Evolutionary conservation across 2,888 invertebrate genomes (phyloP).

Genomic region (Lycaena phlaeas): DNA sequence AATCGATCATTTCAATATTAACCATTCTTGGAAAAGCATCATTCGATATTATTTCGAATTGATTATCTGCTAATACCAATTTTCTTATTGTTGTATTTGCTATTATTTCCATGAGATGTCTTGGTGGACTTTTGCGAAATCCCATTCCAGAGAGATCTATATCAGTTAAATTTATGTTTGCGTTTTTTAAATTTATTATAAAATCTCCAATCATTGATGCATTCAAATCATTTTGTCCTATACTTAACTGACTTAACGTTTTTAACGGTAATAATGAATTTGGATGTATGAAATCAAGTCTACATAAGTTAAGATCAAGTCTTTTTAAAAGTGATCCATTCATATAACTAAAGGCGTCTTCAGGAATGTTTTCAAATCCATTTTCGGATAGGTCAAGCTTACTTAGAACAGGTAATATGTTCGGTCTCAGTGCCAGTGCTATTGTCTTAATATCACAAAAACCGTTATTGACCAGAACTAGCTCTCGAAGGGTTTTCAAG

Average conservation of each 20-base stretch:
- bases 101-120: slow-evolving; percentile 55
- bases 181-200: slow-evolving; percentile 38
- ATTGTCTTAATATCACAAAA: slow-evolving; percentile 56
- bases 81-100: slow-evolving; percentile 62
- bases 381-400: slow-evolving; percentile 70
- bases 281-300: slow-evolving; percentile 66
- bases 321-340: slow-evolving; percentile 47
- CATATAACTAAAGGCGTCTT: slow-evolving; percentile 60
- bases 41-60: slow-evolving; percentile 66
- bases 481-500: slow-evolving; percentile 53
- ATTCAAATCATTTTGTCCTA: slow-evolving; percentile 71
- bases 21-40: slow-evolving; percentile 70
- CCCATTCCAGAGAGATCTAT: slow-evolving; percentile 69
- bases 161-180: slow-evolving; percentile 46
- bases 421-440: slow-evolving; percentile 49
- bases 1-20: slow-evolving; percentile 67
- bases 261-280: slow-evolving; percentile 56
- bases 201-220: slow-evolving; percentile 49
- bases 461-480: slow-evolving; percentile 71
- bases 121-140: slow-evolving; percentile 64
- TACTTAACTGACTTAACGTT: slow-evolving; percentile 49
- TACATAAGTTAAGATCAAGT: slow-evolving; percentile 65
- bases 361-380: slow-evolving; percentile 49
- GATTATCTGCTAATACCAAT: slow-evolving; percentile 65
- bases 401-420: slow-evolving; percentile 52